Evolutionary conservation across 1,140 invertebrate genomes (phyloP).

Genomic region (Condylostylus longicornis): DNA sequence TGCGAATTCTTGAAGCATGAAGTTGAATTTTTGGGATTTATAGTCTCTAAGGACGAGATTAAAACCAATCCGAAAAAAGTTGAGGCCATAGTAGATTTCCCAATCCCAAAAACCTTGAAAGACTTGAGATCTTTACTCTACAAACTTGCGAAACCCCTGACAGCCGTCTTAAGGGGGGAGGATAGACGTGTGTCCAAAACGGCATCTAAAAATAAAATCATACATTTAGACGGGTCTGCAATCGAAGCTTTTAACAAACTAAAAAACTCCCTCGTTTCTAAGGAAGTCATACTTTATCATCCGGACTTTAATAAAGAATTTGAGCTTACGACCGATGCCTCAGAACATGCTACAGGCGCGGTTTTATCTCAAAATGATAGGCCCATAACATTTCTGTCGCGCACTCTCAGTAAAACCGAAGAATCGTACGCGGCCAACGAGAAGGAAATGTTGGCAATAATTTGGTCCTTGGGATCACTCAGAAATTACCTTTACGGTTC

Average conservation of each 20-base stretch:
- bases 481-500: background rate
- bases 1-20: slow-evolving; percentile 24
- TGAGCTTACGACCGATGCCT: background rate
- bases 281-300: background rate
- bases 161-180: background rate
- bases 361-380: slow-evolving; percentile 13
- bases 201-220: no score
- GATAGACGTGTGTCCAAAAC: background rate
- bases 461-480: background rate
- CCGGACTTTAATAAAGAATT: background rate
- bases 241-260: background rate
- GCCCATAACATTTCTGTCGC: slow-evolving; percentile 22
- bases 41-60: background rate
- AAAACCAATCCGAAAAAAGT: slow-evolving; percentile 9
- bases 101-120: slow-evolving; percentile 1
- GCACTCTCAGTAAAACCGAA: background rate
- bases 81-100: slow-evolving; percentile 6
- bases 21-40: slow-evolving; percentile 2
- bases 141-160: background rate
- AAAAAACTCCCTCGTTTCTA: background rate
- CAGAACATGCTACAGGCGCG: background rate
- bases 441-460: background rate
- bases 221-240: background rate
- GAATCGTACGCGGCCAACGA: background rate
- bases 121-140: slow-evolving; percentile 2